These are phyloP conservation scores for Morus bassanus DNA, from an alignment of 2,797 vertebrate species.

Conservation along the genomic window DNA sequence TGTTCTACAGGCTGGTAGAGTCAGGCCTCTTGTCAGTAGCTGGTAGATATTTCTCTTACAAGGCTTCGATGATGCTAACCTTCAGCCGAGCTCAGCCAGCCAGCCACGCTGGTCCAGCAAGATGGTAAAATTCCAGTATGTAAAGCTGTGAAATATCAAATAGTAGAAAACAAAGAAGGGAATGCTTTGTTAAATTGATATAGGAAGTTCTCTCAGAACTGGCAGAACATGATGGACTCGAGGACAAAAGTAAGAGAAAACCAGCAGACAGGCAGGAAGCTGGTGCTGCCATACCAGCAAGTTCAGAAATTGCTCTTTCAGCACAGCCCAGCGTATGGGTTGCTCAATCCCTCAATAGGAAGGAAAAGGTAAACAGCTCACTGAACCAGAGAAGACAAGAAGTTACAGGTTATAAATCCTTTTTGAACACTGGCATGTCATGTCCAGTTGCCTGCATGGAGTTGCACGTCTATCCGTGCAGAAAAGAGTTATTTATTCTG, in stretches of 20 bases:
- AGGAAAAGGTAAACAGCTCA: background rate
- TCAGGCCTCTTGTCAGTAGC: background rate
- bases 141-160: background rate
- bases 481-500: background rate
- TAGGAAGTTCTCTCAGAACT: background rate
- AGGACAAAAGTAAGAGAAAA: background rate
- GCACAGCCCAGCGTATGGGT: background rate
- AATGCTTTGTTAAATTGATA: background rate
- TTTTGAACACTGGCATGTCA: background rate
- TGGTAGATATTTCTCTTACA: background rate
- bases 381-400: background rate
- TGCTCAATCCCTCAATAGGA: background rate
- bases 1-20: background rate
- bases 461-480: accelerated
- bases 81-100: background rate
- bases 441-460: background rate
- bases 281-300: background rate
- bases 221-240: background rate
- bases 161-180: background rate
- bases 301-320: background rate
- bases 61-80: background rate
- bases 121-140: background rate
- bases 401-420: background rate
- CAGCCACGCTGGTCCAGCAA: background rate
- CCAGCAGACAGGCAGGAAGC: background rate